Evolutionary conservation across 2,113 vertebrate genomes (phyloP).

Genomic region (Notothenia rossii): DNA sequence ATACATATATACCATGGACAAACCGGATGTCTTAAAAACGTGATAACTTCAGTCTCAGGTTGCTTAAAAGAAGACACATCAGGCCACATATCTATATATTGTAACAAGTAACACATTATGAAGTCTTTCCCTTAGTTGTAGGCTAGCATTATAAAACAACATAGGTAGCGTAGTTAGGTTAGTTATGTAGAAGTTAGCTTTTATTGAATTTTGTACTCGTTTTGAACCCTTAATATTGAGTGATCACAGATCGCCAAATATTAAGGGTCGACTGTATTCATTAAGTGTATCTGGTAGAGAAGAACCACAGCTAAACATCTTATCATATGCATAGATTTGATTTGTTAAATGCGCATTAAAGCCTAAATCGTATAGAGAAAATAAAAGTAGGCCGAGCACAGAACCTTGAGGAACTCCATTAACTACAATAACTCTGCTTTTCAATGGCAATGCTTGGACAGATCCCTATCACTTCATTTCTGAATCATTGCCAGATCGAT

Average conservation of each 20-base stretch:
- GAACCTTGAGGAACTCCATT: constrained; percentile 7
- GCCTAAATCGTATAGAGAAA: neutral
- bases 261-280: neutral
- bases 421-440: neutral
- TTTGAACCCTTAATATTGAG: too few relatives aligned
- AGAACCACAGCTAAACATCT: neutral
- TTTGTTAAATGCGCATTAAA: neutral
- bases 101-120: neutral
- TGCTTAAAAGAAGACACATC: neutral
- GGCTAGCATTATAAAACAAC: neutral
- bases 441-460: neutral
- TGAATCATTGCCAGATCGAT: neutral
- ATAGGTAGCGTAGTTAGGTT: too few relatives aligned
- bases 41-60: neutral
- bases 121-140: neutral
- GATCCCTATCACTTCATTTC: neutral
- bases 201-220: neutral
- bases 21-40: neutral
- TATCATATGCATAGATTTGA: neutral
- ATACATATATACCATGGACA: neutral
- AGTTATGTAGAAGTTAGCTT: neutral
- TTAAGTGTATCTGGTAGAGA: neutral
- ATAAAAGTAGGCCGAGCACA: neutral
- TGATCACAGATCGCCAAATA: neutral
- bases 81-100: neutral